phyloP scores from a whole-genome alignment of 2,113 vertebrate species.

The Toxostoma redivivum region DNA sequence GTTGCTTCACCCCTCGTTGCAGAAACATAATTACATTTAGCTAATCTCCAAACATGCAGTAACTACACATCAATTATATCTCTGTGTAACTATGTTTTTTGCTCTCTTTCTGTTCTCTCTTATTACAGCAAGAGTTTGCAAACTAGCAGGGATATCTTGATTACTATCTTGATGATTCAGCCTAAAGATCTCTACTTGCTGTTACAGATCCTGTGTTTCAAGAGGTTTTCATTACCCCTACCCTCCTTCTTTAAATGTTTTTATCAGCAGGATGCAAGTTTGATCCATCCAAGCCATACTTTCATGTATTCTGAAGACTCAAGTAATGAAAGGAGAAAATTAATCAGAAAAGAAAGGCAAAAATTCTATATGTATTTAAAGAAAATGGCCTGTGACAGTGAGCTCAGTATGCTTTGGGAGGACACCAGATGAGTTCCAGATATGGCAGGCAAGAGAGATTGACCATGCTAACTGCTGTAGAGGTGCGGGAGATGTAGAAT shows the following conservation, averaged over 20 bases:
- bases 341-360: neutral
- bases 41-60: neutral
- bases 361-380: neutral
- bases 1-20: neutral
- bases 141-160: neutral
- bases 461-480: neutral
- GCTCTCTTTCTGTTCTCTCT: neutral
- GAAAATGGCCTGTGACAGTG: neutral
- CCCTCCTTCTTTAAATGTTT: neutral
- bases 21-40: neutral
- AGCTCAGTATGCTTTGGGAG: neutral
- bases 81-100: neutral
- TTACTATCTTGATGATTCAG: neutral
- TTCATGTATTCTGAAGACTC: neutral
- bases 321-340: neutral
- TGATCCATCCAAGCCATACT: neutral
- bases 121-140: neutral
- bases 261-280: neutral
- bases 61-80: neutral
- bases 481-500: neutral
- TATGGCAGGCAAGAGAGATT: neutral
- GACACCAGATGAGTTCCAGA: neutral
- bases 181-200: neutral
- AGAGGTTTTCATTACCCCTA: neutral
- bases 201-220: neutral